These are phyloP conservation scores for Turnix velox DNA, from an alignment of 2,113 vertebrate genomes.

Conservation along the genomic window DNA sequence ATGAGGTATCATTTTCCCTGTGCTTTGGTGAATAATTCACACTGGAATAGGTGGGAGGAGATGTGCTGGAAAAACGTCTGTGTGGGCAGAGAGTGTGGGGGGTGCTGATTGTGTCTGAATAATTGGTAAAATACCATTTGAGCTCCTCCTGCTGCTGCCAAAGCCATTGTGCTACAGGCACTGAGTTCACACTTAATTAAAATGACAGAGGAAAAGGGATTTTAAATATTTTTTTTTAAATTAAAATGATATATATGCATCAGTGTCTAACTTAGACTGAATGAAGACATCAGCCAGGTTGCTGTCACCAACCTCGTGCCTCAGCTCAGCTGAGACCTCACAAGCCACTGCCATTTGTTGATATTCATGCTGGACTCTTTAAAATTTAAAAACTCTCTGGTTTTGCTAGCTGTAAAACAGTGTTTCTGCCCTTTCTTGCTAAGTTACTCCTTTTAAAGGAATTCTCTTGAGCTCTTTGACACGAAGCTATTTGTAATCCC, in stretches of 20 bases:
- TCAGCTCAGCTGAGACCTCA: neutral
- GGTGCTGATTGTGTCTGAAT: neutral
- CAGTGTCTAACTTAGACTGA: neutral
- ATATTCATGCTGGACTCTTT: neutral
- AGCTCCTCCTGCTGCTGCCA: neutral
- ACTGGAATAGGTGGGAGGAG: neutral
- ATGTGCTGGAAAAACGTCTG: neutral
- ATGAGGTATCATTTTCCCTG: neutral
- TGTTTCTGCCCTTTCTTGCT: neutral
- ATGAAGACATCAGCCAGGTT: neutral
- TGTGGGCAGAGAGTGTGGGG: neutral
- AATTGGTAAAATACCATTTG: neutral
- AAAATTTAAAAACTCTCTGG: neutral
- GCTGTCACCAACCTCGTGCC: neutral
- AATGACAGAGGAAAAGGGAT: neutral
- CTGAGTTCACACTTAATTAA: neutral
- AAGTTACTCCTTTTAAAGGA: neutral
- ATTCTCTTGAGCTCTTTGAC: neutral
- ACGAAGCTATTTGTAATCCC: neutral
- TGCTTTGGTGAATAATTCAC: neutral
- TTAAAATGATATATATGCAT: neutral
- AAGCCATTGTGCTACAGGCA: neutral
- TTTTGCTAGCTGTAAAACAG: neutral
- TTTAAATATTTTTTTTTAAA: neutral
- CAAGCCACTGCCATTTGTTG: accelerated